phyloP scores from a whole-genome alignment of 2,888 invertebrate species.

The Lutraria lutraria region DNA sequence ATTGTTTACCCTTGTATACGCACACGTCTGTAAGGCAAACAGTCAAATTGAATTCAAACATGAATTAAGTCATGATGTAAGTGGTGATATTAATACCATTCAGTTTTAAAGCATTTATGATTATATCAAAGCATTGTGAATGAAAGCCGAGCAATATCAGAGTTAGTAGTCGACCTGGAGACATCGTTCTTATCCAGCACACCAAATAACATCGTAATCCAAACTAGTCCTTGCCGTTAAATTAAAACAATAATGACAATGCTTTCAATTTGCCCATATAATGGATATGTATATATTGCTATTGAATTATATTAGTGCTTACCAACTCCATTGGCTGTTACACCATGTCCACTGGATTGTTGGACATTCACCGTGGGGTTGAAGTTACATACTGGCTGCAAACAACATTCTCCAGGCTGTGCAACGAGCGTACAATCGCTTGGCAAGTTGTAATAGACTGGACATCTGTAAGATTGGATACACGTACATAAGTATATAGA shows the following conservation, averaged over 20 bases:
- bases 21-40: slow-evolving; percentile 70
- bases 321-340: slow-evolving; percentile 73
- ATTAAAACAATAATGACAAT: too few species aligned
- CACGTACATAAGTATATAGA: too few species aligned
- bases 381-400: slow-evolving; percentile 80
- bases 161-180: too few species aligned
- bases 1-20: slow-evolving; percentile 77
- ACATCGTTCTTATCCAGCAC: too few species aligned
- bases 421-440: slow-evolving; percentile 78
- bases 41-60: background rate
- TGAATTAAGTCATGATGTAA: background rate
- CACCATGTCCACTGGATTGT: slow-evolving; percentile 71
- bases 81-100: too few species aligned
- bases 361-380: slow-evolving; percentile 69
- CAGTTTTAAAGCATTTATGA: too few species aligned
- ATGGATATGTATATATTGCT: too few species aligned
- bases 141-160: too few species aligned
- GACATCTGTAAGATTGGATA: slow-evolving; percentile 73
- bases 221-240: too few species aligned
- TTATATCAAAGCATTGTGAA: too few species aligned
- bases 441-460: slow-evolving; percentile 79
- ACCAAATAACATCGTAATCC: too few species aligned
- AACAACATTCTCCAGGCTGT: slow-evolving; percentile 76
- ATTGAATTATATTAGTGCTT: slow-evolving; percentile 19
- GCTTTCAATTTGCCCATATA: too few species aligned